A percentile compares a stretch with the other conserved stretches of the same genome.
These are phyloP conservation scores for Ctenosaura bakeri DNA, from an alignment of 2,797 vertebrate genomes.

Conservation along the genomic window DNA sequence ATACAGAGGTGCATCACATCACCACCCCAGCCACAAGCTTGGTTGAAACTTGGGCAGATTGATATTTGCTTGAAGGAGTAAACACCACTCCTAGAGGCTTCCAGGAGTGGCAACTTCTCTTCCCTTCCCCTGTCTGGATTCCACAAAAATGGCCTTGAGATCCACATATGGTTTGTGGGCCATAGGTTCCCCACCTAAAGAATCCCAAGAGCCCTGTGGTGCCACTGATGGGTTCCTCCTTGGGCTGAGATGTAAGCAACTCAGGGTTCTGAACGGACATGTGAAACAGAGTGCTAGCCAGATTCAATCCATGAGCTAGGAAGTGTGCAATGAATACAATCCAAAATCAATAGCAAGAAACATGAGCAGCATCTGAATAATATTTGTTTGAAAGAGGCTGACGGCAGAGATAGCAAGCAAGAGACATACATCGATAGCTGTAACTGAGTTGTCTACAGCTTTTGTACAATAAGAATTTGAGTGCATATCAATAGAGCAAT, in stretches of 20 bases:
- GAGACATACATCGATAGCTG: slow-evolving; percentile 76
- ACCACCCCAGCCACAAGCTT: too few species aligned
- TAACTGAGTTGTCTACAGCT: slow-evolving; percentile 74
- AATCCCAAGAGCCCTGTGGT: neutral
- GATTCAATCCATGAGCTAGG: slow-evolving; percentile 63
- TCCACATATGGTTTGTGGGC: too few species aligned
- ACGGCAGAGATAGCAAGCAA: slow-evolving; percentile 68
- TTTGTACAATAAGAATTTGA: slow-evolving; percentile 79
- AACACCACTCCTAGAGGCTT: too few species aligned
- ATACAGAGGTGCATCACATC: too few species aligned
- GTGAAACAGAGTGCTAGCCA: slow-evolving; percentile 34
- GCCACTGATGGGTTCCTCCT: neutral
- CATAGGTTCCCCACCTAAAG: neutral
- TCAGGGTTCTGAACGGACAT: neutral
- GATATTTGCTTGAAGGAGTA: too few species aligned
- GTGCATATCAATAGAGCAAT: slow-evolving; percentile 81
- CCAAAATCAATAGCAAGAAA: slow-evolving; percentile 84
- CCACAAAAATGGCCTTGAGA: too few species aligned
- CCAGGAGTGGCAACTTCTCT: too few species aligned
- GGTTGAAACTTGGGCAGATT: too few species aligned
- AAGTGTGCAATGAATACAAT: slow-evolving; percentile 79
- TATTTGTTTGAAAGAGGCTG: slow-evolving; percentile 78
- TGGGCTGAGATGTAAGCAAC: neutral
- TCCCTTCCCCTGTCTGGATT: too few species aligned
- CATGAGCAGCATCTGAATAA: slow-evolving; percentile 84